A percentile compares a stretch with the other conserved stretches of the same genome.
Conservation (phyloP, 2,888 invertebrate genomes). For the Anoplius nigerrimus region DNA sequence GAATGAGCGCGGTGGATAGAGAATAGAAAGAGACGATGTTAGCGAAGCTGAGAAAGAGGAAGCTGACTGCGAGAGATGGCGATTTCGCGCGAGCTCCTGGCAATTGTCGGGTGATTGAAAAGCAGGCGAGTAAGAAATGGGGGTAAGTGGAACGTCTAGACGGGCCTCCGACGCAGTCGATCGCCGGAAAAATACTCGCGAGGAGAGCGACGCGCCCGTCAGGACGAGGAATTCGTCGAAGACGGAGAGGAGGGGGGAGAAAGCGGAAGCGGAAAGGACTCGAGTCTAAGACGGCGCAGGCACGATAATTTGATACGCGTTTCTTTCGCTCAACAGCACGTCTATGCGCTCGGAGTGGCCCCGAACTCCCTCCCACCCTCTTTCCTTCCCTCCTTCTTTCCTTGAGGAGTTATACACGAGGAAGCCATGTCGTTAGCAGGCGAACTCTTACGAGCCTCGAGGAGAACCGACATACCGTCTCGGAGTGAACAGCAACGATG, state of each 20-base stretch:
- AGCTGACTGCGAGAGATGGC: too few relatives aligned
- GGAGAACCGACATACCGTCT: slow-evolving; percentile 1
- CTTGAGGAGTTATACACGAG: neutral
- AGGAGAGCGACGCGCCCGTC: neutral
- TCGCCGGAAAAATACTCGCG: slow-evolving; percentile 20
- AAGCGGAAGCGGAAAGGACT: neutral
- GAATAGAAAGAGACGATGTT: neutral
- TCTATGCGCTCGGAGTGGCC: slow-evolving; percentile 13
- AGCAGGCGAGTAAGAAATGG: slow-evolving; percentile 31
- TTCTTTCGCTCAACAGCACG: slow-evolving; percentile 12
- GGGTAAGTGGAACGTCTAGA: slow-evolving; percentile 43
- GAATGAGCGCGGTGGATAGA: slow-evolving; percentile 15
- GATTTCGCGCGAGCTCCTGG: neutral
- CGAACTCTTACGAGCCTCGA: neutral
- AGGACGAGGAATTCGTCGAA: neutral
- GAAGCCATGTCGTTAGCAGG: slow-evolving; percentile 7
- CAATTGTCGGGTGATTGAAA: slow-evolving; percentile 44
- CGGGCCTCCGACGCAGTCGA: slow-evolving; percentile 18
- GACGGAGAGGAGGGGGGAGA: neutral
- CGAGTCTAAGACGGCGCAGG: neutral
- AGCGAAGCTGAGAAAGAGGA: too few relatives aligned
- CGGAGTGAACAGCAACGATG: neutral
- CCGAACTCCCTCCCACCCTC: neutral
- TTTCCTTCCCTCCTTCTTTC: neutral
- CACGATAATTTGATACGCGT: slow-evolving; percentile 26